These are phyloP conservation scores for Hypsopygia costalis DNA, from an alignment of 2,888 invertebrate genomes.

Conservation along the genomic window DNA sequence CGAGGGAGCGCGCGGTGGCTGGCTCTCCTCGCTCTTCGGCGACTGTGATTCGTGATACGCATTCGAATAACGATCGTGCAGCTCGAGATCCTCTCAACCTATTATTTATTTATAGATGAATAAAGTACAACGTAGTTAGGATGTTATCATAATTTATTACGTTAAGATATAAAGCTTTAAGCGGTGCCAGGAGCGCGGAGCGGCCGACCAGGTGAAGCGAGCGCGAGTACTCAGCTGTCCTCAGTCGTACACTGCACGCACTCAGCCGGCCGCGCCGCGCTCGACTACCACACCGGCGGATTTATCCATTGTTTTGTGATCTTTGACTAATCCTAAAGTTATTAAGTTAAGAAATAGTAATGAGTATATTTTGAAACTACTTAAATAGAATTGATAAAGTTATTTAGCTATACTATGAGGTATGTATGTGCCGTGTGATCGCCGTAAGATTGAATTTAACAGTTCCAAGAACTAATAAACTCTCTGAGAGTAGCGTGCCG, in stretches of 20 bases:
- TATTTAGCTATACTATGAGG: conserved; percentile 16
- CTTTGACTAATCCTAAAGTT: conserved; percentile 34
- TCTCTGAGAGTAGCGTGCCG: conserved; percentile 49
- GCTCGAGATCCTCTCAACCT: conserved; percentile 37
- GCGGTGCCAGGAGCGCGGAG: conserved; percentile 20
- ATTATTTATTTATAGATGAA: conserved; percentile 67
- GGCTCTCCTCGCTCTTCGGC: not conserved
- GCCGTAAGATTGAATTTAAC: conserved; percentile 41
- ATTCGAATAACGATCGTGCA: conserved; percentile 14
- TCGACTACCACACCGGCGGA: conserved; percentile 13
- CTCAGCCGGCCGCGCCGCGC: conserved; percentile 11
- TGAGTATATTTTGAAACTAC: conserved; percentile 35
- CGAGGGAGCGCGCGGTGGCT: conserved; percentile 5
- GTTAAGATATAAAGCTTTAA: conserved; percentile 45
- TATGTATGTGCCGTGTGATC: conserved; percentile 29
- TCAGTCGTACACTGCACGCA: no score
- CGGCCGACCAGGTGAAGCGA: no score
- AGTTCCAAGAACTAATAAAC: conserved; percentile 69
- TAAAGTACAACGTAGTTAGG: conserved; percentile 62
- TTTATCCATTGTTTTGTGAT: conserved; percentile 39
- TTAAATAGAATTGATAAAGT: conserved; percentile 18
- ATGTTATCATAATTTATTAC: conserved; percentile 31
- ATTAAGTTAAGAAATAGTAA: conserved; percentile 19
- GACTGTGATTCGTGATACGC: no score
- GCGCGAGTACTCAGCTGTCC: no score